phyloP scores from a whole-genome alignment of 2,888 invertebrate species.

The Cynaeus angustus region DNA sequence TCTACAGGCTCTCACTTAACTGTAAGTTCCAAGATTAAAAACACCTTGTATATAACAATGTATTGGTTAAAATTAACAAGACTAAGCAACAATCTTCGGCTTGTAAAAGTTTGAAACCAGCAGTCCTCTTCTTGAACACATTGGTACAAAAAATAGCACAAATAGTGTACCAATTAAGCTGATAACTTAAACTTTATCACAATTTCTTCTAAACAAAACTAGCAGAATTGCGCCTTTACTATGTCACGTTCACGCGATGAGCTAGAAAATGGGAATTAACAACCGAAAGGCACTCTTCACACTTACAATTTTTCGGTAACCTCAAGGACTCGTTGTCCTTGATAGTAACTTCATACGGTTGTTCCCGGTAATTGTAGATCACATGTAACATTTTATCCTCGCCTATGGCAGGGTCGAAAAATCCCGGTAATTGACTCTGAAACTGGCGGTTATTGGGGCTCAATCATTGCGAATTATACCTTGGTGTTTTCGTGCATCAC shows the following conservation, averaged over 20 bases:
- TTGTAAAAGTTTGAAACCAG: conserved; percentile 47
- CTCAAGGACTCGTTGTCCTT: conserved; percentile 86
- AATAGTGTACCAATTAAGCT: conserved; percentile 52
- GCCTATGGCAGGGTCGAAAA: conserved; percentile 96
- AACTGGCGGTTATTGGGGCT: not conserved
- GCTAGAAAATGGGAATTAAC: conserved; percentile 61
- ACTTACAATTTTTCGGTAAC: conserved; percentile 82
- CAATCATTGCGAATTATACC: conserved; percentile 73
- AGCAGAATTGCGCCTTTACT: conserved; percentile 51
- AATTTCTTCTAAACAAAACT: conserved; percentile 43
- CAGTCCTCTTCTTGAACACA: conserved; percentile 52
- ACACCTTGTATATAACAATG: conserved; percentile 37
- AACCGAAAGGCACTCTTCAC: conserved; percentile 6
- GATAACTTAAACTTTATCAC: conserved; percentile 54
- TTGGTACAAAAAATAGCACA: conserved; percentile 55
- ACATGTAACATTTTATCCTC: conserved; percentile 92
- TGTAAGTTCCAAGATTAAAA: conserved; percentile 17
- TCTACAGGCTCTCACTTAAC: conserved; percentile 8
- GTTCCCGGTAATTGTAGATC: conserved; percentile 88
- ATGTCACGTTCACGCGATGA: conserved; percentile 68
- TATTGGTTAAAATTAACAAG: conserved; percentile 48
- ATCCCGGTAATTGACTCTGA: conserved; percentile 95
- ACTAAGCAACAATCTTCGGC: conserved; percentile 40
- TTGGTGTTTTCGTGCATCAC: conserved; percentile 89
- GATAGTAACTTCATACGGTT: conserved; percentile 85